Evolutionary conservation across 2,797 vertebrate species (phyloP).

Genomic region (Vespertilio murinus): DNA sequence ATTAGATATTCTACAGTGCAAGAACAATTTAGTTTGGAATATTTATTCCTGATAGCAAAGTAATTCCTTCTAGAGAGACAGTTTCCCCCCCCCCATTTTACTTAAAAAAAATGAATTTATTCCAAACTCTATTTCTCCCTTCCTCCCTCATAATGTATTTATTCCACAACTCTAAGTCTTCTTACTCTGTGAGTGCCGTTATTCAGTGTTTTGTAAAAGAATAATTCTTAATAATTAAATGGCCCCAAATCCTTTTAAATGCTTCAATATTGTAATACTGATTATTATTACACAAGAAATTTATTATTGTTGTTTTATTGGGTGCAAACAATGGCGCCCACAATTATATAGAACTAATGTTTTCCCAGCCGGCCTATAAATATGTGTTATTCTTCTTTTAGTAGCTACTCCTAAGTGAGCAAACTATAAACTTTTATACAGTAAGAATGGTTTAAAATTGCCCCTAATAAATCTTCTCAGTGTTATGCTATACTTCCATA

Average conservation of each 20-base stretch:
- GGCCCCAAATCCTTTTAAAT: conserved; percentile 8
- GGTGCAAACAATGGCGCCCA: conserved; percentile 55
- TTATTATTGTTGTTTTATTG: conserved; percentile 33
- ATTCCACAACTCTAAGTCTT: conserved; percentile 18
- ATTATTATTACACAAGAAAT: conserved; percentile 36
- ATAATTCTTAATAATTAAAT: conserved; percentile 14
- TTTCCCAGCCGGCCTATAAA: conserved; percentile 3
- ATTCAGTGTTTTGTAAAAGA: conserved; percentile 9
- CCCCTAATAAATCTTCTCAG: conserved; percentile 70
- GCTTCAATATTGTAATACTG: conserved; percentile 23
- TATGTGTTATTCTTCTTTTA: conserved; percentile 56
- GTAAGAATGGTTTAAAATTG: conserved; percentile 68
- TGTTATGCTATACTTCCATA: conserved; percentile 55
- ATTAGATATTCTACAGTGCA: not conserved
- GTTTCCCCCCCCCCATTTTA: conserved; percentile 24
- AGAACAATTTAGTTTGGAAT: not conserved
- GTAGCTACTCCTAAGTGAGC: conserved; percentile 58
- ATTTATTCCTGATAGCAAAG: conserved; percentile 27
- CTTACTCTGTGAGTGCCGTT: not conserved
- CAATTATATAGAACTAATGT: not conserved
- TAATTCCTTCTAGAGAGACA: not conserved
- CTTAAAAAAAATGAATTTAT: conserved; percentile 1
- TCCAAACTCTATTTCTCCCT: not conserved
- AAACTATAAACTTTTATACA: conserved; percentile 58
- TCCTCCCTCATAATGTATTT: not conserved